Evolutionary conservation across 1,140 invertebrate species (phyloP).

Genomic region (Bicyclus anynana): DNA sequence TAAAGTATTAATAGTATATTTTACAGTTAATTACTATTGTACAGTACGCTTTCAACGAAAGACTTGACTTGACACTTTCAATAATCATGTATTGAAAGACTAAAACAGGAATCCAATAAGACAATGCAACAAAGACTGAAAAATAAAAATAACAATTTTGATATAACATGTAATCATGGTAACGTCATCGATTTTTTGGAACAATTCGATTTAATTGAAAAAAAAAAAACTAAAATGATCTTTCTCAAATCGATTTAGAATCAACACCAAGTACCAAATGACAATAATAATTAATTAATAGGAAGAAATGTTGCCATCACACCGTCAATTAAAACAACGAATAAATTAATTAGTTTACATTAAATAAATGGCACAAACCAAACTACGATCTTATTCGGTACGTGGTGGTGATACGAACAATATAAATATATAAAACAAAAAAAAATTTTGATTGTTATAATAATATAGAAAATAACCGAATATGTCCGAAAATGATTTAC

Average conservation of each 20-base stretch:
- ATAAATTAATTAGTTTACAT: conserved; percentile 71
- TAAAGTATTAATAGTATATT: conserved; percentile 71
- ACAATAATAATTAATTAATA: conserved; percentile 57
- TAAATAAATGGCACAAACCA: conserved; percentile 76
- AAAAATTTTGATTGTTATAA: conserved; percentile 48
- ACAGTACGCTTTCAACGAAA: conserved; percentile 68
- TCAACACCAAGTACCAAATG: conserved; percentile 71
- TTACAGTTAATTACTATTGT: conserved; percentile 73
- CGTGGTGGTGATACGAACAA: conserved; percentile 56
- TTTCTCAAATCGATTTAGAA: conserved; percentile 51
- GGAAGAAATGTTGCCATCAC: conserved; percentile 57
- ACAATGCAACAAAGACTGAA: conserved; percentile 27
- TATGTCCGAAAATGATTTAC: conserved; percentile 52
- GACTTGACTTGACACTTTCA: conserved; percentile 64
- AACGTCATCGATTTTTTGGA: conserved; percentile 53
- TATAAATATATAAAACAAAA: conserved; percentile 37
- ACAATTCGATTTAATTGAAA: conserved; percentile 42
- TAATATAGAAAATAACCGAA: conserved; percentile 57
- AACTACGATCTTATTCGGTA: conserved; percentile 64
- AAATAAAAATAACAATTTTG: conserved; percentile 40
- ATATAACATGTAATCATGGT: conserved; percentile 42
- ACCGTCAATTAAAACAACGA: conserved; percentile 51
- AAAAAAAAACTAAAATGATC: conserved; percentile 45
- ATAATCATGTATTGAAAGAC: conserved; percentile 40
- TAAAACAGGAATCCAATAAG: conserved; percentile 41